phyloP scores from a whole-genome alignment of 2,797 vertebrate species.

The Cottoperca gobio region DNA sequence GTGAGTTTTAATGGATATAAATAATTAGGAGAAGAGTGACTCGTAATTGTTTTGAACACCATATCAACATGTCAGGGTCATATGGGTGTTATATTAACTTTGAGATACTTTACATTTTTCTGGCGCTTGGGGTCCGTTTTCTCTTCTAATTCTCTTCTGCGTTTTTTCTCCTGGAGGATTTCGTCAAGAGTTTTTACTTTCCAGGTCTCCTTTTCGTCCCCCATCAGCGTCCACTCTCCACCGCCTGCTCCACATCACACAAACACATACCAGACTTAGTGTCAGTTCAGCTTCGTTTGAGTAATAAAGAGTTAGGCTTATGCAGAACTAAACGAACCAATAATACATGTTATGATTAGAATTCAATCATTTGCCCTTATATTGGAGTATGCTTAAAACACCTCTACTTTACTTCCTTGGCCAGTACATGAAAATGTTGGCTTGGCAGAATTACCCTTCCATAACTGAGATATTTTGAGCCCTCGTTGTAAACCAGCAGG shows the following conservation, averaged over 20 bases:
- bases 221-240: slow-evolving; percentile 91
- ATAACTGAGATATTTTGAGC: neutral
- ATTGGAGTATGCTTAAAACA: neutral
- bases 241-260: slow-evolving; percentile 68
- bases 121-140: slow-evolving; percentile 91
- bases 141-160: slow-evolving; percentile 96
- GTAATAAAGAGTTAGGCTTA: neutral
- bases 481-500: neutral
- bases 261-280: slow-evolving; percentile 24
- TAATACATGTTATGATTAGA: too few species aligned
- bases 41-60: neutral
- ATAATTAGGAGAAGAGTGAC: neutral
- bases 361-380: neutral
- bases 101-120: slow-evolving; percentile 89
- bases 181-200: slow-evolving; percentile 99
- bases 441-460: neutral
- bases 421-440: neutral
- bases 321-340: neutral
- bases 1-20: neutral
- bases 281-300: slow-evolving; percentile 1
- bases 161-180: slow-evolving; percentile 97
- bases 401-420: neutral
- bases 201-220: slow-evolving; percentile 99
- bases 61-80: neutral
- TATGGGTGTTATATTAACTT: neutral